Evolutionary conservation across 2,797 vertebrate genomes (phyloP).

Genomic region (Lophotriccus pileatus): DNA sequence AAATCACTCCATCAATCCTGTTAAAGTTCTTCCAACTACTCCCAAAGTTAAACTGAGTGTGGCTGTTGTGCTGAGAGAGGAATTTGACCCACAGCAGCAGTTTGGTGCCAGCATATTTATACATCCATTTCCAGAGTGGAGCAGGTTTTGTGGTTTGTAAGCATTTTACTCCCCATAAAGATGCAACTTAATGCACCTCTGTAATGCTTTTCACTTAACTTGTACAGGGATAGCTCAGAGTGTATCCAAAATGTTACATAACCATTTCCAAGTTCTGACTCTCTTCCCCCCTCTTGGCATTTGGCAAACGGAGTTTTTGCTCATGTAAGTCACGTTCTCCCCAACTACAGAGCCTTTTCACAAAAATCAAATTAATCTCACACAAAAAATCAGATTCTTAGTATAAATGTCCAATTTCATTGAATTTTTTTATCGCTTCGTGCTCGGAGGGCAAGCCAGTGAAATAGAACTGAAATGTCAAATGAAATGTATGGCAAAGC

Average conservation of each 20-base stretch:
- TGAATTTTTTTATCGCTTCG: not conserved
- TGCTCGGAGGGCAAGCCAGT: not conserved
- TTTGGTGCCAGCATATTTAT: not conserved
- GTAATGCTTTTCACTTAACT: not conserved
- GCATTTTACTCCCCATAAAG: not conserved
- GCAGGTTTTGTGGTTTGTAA: not conserved
- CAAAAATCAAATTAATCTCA: constrained; percentile 54
- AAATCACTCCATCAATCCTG: not conserved
- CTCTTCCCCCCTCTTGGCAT: not conserved
- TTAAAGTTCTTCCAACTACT: not conserved
- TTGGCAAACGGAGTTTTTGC: constrained; percentile 14
- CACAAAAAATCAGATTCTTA: constrained; percentile 25
- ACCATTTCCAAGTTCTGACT: not conserved
- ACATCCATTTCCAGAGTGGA: not conserved
- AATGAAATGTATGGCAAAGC: constrained; percentile 38
- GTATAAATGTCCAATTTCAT: constrained; percentile 22
- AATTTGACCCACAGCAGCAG: not conserved
- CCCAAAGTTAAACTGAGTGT: not conserved
- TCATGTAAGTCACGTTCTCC: constrained; percentile 35
- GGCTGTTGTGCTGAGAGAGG: not conserved
- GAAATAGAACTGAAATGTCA: constrained; percentile 58
- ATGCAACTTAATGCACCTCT: not conserved
- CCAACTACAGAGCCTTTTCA: not conserved
- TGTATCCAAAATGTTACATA: not conserved
- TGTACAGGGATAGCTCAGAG: not conserved